Base-by-base conservation (phyloP, 2,113 vertebrate genomes). In the Microtus pennsylvanicus region DNA sequence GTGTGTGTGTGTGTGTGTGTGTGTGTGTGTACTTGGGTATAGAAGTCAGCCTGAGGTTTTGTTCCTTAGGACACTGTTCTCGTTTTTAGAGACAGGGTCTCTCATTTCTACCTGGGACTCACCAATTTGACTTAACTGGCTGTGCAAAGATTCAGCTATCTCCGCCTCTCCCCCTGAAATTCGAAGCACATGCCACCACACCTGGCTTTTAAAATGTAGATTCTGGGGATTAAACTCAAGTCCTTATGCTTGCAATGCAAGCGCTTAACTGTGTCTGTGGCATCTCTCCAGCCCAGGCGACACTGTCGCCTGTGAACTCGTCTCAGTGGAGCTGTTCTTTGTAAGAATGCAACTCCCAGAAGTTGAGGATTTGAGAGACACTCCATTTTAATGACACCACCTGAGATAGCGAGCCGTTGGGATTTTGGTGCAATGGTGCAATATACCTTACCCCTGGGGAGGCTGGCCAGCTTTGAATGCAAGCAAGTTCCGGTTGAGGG, bases 301-400 rank as follows among this genome's bases (percentile, higher is more conserved):
- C 4, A 45, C 14, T 3, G 50, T 90, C 50, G 50, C 52, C 47
- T 78, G 19, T 61, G 70, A 67, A 38, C 83, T 94, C 52, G 93
- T 93, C 75, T 86, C 90, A 42, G 50, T 67, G 55, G 81, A 65
- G 11, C 5, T 58, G 70, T 89, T 80, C 21, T 77, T 89, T 89
- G 72, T 5, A 74, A 92, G 91, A 12, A 63, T 3, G 7, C 24
- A 96, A 24, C 58, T 97, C 76, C 38, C 47, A 69, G 58, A 75
- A 81, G 72, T 80, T 35, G 95, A 65, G 83, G 47, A 50, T 67
- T 92, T 87, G 94, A 90, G 58, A 95, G 12, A 77, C 5, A 2
- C 77, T 87, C 82, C 52, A 52, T 91, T 95, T 95, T 92, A 96
- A 97, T 87, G 82, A 85, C 8, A 95, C 58, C 35, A 58, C 87